Conservation (phyloP, 2,888 invertebrate species). For the Diabrotica balteata region DNA sequence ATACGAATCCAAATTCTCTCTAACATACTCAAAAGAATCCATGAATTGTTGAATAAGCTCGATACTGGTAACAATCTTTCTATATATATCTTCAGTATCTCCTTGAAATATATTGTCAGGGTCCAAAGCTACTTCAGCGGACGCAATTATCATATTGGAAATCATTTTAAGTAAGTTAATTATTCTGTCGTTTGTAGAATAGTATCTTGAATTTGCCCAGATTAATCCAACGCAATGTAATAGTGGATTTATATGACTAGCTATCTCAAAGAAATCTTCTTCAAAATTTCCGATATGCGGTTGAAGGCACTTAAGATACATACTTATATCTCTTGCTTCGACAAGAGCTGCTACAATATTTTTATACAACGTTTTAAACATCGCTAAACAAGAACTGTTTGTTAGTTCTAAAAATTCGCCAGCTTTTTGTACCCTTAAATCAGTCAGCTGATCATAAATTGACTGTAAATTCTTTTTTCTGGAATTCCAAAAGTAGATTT, state of each 20-base stretch:
- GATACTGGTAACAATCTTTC: conserved; percentile 50
- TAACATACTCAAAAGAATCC: conserved; percentile 62
- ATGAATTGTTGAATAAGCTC: conserved; percentile 50
- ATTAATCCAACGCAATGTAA: conserved; percentile 82
- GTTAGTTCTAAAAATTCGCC: conserved; percentile 74
- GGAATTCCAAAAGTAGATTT: conserved; percentile 82
- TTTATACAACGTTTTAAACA: conserved; percentile 80
- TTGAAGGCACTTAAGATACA: conserved; percentile 78
- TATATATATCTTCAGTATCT: conserved; percentile 64
- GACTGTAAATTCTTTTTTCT: conserved; percentile 83
- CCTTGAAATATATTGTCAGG: conserved; percentile 85
- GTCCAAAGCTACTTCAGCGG: conserved; percentile 76
- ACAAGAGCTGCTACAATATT: conserved; percentile 80
- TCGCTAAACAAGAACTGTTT: conserved; percentile 78
- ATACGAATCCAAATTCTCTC: conserved; percentile 58
- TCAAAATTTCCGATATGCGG: conserved; percentile 76
- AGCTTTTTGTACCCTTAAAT: conserved; percentile 83
- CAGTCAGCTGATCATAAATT: conserved; percentile 86
- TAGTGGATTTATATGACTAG: conserved; percentile 69
- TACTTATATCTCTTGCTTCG: conserved; percentile 84
- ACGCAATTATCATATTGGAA: conserved; percentile 81
- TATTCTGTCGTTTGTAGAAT: conserved; percentile 63
- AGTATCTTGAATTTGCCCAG: conserved; percentile 78
- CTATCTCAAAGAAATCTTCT: conserved; percentile 72
- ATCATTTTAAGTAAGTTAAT: conserved; percentile 79